Percentiles rank a stretch among this genome's conserved stretches.
Conservation (phyloP, 2,113 vertebrate species). For the Procavia capensis region DNA sequence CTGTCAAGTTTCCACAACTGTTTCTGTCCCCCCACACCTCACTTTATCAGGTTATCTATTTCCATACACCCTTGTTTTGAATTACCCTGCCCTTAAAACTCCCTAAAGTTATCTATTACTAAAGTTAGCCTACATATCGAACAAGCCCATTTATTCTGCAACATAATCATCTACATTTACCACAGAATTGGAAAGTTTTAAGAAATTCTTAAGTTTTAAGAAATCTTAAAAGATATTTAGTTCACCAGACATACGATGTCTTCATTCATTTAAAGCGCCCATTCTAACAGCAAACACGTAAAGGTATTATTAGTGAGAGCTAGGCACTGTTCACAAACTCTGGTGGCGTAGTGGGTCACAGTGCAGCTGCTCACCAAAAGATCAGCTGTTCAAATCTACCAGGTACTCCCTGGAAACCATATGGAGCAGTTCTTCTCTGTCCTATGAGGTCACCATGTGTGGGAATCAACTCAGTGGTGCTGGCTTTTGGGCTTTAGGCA, state of each 20-base stretch:
- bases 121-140: background rate
- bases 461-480: too few species aligned
- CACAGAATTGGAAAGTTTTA: background rate
- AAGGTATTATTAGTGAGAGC: background rate
- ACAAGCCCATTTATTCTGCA: background rate
- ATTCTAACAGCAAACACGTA: background rate
- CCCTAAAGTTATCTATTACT: background rate
- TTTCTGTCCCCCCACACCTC: background rate
- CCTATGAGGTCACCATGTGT: too few species aligned
- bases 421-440: too few species aligned
- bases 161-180: background rate
- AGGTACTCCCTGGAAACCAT: too few species aligned
- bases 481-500: too few species aligned
- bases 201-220: background rate
- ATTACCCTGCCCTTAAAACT: background rate
- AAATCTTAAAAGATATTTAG: conserved; percentile 23
- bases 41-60: background rate
- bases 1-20: background rate
- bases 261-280: conserved; percentile 21
- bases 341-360: too few species aligned
- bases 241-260: background rate
- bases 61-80: background rate
- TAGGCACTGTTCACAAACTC: background rate
- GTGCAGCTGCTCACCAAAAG: too few species aligned
- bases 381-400: too few species aligned